Evolutionary conservation across 2,113 vertebrate genomes (phyloP).

Genomic region (Platichthys stellatus): DNA sequence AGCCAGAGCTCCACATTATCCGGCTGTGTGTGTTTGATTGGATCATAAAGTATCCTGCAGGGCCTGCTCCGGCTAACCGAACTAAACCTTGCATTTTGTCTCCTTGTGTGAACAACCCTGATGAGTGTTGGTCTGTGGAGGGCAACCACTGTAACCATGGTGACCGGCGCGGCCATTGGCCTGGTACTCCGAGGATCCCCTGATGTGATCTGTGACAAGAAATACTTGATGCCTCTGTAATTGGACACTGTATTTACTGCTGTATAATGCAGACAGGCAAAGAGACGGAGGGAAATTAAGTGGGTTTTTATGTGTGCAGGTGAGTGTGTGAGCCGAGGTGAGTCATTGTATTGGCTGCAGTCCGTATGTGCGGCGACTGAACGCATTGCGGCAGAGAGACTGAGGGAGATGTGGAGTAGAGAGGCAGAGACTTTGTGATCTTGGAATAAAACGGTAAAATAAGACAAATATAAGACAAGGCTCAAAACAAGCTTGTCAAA

Average conservation of each 20-base stretch:
- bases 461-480: not conserved
- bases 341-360: slow-evolving; percentile 69
- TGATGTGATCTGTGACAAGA: slow-evolving; percentile 65
- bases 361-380: slow-evolving; percentile 47
- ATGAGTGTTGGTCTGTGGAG: slow-evolving; percentile 47
- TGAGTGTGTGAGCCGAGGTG: slow-evolving; percentile 64
- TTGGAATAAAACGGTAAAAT: slow-evolving; percentile 16
- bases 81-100: slow-evolving; percentile 25
- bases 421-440: slow-evolving; percentile 27
- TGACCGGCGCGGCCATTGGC: slow-evolving; percentile 22
- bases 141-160: slow-evolving; percentile 63
- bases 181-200: slow-evolving; percentile 56
- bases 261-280: slow-evolving; percentile 19
- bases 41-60: slow-evolving; percentile 8
- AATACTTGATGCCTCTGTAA: slow-evolving; percentile 77
- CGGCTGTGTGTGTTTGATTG: slow-evolving; percentile 1
- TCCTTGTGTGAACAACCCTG: slow-evolving; percentile 18
- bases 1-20: not conserved
- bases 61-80: slow-evolving; percentile 5
- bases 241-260: slow-evolving; percentile 57
- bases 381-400: slow-evolving; percentile 72
- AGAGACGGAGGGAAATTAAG: slow-evolving; percentile 20
- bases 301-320: slow-evolving; percentile 2
- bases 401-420: slow-evolving; percentile 14
- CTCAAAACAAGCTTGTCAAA: no score